Evolutionary conservation across 2,888 invertebrate genomes (phyloP), one percentile per base, ranked within the genome.

Genomic region (Apamea crenata): DNA sequence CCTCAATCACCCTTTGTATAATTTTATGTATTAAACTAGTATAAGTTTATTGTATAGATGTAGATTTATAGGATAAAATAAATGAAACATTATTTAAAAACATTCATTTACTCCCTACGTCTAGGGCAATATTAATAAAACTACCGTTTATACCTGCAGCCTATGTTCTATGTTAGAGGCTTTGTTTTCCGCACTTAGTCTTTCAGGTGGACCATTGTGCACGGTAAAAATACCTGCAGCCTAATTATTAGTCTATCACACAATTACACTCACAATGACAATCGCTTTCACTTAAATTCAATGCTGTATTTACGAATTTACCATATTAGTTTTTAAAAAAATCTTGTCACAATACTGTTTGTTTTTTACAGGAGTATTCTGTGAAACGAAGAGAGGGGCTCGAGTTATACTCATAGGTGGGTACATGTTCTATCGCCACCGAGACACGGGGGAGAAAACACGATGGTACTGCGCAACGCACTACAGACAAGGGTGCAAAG

Each of bases 391-490:
- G 12, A 71, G 79, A 65, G 79, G 79, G 0, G 81, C 81, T 36
- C 63, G 81, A 25, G 73, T 79, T 40, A 65, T 79, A 18, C 3
- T 79, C 1, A 36, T 81, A 7, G 63, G 25, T 25, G 79, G 79
- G 6, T 79, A 18, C 2, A 79, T 65, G 81, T 79, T 79, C 25
- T 79, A 79, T 65, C 81, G 79, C 5, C 79, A 79, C 14, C 72
- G 81, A 25, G 56, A 81, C 4, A 65, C 72, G 2, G 32, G 79
- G 3, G 7, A 47, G 32, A 79, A 79, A 2, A 79, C 81, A 5
- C 53, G 79, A 4, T 79, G 79, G 79, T 79, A 79, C 65, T 79
- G 79, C 50, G 78, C 78, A 4, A 80, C 78, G 7, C 80, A 78
- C 80, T 78, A 78, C 50, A 70, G 50, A 80, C 50, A 1, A 6